Evolutionary conservation across 2,797 vertebrate species (phyloP), one percentile per base, ranked within the genome.

Genomic region (Fundulus diaphanus): DNA sequence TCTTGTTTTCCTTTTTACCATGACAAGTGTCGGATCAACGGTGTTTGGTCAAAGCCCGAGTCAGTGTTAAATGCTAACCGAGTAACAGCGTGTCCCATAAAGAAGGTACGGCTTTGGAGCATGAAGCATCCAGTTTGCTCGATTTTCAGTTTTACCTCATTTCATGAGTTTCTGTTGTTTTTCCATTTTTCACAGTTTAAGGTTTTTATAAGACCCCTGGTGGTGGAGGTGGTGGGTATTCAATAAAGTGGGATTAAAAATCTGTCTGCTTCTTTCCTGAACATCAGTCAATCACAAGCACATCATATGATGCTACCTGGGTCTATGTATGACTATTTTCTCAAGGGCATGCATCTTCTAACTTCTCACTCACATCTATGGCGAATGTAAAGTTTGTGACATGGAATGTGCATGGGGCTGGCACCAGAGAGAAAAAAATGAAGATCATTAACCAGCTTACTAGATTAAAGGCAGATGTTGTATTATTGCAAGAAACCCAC

Each of bases 231-330:
- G 24, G 75, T 70, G 73, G 80, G 78, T 90, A 83, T 79, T 87
- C 74, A 92, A 91, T 91, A 92, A 90, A 92, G 65, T 82, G 37
- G 86, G 66, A 79, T 61, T 24, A 87, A 42, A 72, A 76, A 57
- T 72, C 42, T n/a, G n/a, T n/a, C n/a, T n/a, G n/a, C n/a, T n/a
- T n/a, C n/a, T n/a, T n/a, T n/a, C n/a, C n/a, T n/a, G n/a, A n/a
- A n/a, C n/a, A n/a, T n/a, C n/a, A n/a, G n/a, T n/a, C n/a, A n/a
- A n/a, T n/a, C n/a, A n/a, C n/a, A n/a, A n/a, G n/a, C n/a, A n/a
- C n/a, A n/a, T n/a, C n/a, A n/a, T n/a, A n/a, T n/a, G n/a, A n/a
- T n/a, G n/a, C n/a, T n/a, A n/a, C n/a, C n/a, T n/a, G n/a, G n/a
- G n/a, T n/a, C n/a, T n/a, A n/a, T n/a, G n/a, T n/a, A n/a, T n/a